Evolutionary conservation across 2,888 invertebrate genomes (phyloP), one percentile per base, ranked within the genome.

Genomic region (Cremastinae sp.): DNA sequence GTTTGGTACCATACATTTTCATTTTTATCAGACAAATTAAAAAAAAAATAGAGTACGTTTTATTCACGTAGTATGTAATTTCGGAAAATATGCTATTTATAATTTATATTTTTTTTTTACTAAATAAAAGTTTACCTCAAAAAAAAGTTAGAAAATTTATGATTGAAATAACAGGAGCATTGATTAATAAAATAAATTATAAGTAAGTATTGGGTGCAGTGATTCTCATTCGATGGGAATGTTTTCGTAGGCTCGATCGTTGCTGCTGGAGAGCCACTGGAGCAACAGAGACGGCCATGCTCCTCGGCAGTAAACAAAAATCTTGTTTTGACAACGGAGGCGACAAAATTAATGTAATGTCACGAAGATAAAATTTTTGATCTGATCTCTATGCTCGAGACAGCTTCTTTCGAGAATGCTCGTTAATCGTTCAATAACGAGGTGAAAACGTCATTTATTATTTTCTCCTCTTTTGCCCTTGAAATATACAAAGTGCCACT

Each of bases 261-360:
- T 53, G 2, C 1, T 7, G 49, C 20, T 41, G 10, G 45, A 56
- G 68, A 20, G 72, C 56, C 61, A 38, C 49, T 53, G 49, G 8
- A 10, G 0, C 3, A 28, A 53, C 12, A 38, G 54, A 45, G 72
- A 58, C 73, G 76, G 76, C 76, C 68, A 76, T 76, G 76, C 68
- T 64, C 64, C 10, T 64, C 58, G 36, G 20, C 53, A 16, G 64
- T 76, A 76, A 77, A 74, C 76, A 75, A 77, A 75, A 75, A 54
- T 75, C 68, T 73, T 66, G 43, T 74, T 80, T 78, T 80, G 78
- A 69, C 80, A 80, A 80, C 80, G 69, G 61, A 45, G 69, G 65
- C 66, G 53, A 53, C 47, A 62, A 75, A 75, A 75, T 75, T 75
- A 56, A 61, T 43, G 61, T 51, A 56, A 75, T 75, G 75, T 47